Base-by-base conservation (phyloP, 2,797 vertebrate genomes). In the Poeciliopsis infans region DNA sequence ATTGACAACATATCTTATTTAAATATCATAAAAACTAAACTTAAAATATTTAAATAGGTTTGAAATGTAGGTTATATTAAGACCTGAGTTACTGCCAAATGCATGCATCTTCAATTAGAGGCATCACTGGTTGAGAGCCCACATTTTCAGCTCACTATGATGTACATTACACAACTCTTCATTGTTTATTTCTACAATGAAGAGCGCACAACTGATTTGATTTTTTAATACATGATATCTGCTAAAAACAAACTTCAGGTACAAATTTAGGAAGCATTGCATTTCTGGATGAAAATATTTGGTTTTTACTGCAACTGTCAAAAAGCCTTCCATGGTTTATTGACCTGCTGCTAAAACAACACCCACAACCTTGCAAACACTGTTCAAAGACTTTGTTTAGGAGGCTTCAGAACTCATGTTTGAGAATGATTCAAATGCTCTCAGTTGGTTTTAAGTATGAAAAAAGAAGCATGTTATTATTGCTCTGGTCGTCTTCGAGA, bases 261-360 rank as follows among this genome's bases (percentile, higher is more conserved):
- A 61, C 18, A 1, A 13, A 46, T 28, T 71, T 46, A 46, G 16
- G 43, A 71, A 28, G 31, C 28, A 46, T 71, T 46, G 15, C 6
- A 46, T n/a, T 45, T 2, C n/a, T 45, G 69, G 45, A 31, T n/a
- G 2, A 28, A 71, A 71, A 71, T 7, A 1, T 15, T 36, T 7
- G 23, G 20, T 53, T 55, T 73, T 57, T 57, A 57, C 53, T 57
- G 49, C 23, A 74, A 41, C 49, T n/a, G 36, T 36, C 33, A 53
- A 36, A 5, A 5, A 53, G 31, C 31, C 31, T 49, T 73, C n/a
- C 31, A 73, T 41, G 16, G 69, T 45, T 71, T 45, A 41, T 25
- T 70, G 68, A 70, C 41, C 68, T n/a, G 25, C 39, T 70, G 69
- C 12, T 71, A 28, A 46, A n/a, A 46, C 69, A 46, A 45, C 43